Evolutionary conservation across 2,113 vertebrate genomes (phyloP), one percentile per base, ranked within the genome.

Genomic region (Hystrix cristata): DNA sequence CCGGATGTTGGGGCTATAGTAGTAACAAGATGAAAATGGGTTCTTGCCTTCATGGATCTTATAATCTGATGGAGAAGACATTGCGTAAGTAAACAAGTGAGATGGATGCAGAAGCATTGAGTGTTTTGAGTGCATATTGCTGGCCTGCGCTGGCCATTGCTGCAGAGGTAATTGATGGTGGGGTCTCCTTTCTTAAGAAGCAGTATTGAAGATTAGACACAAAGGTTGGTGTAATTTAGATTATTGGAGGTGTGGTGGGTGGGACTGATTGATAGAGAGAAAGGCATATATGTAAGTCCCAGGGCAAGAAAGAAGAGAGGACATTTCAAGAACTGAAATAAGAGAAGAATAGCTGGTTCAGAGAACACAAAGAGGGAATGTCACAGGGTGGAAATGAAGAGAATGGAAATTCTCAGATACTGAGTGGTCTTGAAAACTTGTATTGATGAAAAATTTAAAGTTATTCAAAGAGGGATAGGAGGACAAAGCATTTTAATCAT

Each of bases 191-290:
- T 79, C 83, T 65, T 34, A 90, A 62, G n/a, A 72, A 57, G 4
- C 46, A 0, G 60, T 12, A 23, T 25, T 92, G 81, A 15, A 64
- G 62, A 74, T 57, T 38, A 4, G 15, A 87, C 46, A 71, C 5
- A 64, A 69, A 89, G 19, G 15, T 38, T 23, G 4, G 43, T 31
- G 14, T 51, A 46, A 72, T 59, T 86, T n/a, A 72, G 59, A 23
- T 7, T 23, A 11, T 64, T 29, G 51, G 46, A 69, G 19, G 14
- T 2, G 29, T 8, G 5, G 2, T 10, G 1, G 7, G 1, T 31
- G 23, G 25, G 19, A 34, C 29, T 55, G n/a, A 48, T 78, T 29
- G 34, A 29, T 46, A 57, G 65, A 78, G 60, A 86, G 46, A 80
- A 82, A 18, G 25, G 8, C 4, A 10, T 4, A 3, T 34, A 16